Conservation (phyloP, 2,113 vertebrate genomes). For the Sylvilagus bachmani region DNA sequence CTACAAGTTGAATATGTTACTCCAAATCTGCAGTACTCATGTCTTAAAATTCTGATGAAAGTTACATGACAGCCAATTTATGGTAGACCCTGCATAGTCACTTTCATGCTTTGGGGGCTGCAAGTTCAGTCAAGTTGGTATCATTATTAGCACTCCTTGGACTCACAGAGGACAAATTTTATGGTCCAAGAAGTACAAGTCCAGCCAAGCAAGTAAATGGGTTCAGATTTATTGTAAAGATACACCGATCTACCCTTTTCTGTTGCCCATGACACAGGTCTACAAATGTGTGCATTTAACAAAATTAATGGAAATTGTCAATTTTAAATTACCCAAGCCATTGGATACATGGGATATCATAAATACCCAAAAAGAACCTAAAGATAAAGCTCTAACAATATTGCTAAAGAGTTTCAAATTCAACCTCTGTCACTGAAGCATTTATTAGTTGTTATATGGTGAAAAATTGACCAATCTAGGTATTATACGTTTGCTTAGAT, state of each 20-base stretch:
- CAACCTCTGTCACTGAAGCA: not conserved
- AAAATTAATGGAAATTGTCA: constrained; percentile 68
- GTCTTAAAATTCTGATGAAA: constrained; percentile 59
- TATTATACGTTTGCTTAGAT: constrained; percentile 17
- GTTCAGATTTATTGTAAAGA: constrained; percentile 78
- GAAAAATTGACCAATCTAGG: not conserved
- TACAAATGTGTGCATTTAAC: constrained; percentile 28
- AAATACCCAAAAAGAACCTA: constrained; percentile 57
- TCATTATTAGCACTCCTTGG: constrained; percentile 67
- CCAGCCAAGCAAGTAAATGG: constrained; percentile 69
- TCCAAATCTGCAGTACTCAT: not conserved
- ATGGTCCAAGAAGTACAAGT: constrained; percentile 77
- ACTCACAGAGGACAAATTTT: constrained; percentile 78
- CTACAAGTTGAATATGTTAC: constrained; percentile 48
- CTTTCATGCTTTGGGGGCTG: constrained; percentile 43
- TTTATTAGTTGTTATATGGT: not conserved
- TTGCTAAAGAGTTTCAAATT: constrained; percentile 34
- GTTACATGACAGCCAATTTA: constrained; percentile 59
- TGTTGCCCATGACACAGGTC: constrained; percentile 37
- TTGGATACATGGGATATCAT: constrained; percentile 14
- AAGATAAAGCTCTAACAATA: constrained; percentile 34
- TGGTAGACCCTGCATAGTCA: constrained; percentile 32
- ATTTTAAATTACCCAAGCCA: constrained; percentile 55
- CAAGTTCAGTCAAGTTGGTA: constrained; percentile 62
- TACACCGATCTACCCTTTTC: constrained; percentile 27